Evolutionary conservation across 2,113 vertebrate genomes (phyloP).

Genomic region (Amphiprion percula): DNA sequence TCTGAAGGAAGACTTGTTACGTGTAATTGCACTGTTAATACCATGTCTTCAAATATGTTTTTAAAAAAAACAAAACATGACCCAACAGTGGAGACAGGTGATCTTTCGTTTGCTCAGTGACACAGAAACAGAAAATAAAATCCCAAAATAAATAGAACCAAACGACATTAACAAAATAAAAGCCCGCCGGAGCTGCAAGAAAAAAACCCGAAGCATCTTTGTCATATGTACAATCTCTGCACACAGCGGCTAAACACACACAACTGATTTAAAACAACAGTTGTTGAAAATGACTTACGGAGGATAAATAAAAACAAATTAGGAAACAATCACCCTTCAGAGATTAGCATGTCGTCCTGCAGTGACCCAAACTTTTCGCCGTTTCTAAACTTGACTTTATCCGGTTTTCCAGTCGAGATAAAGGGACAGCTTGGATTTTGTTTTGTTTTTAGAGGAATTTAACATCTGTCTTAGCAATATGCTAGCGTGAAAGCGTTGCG

Average conservation of each 20-base stretch:
- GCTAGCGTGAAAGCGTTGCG: too few relatives aligned
- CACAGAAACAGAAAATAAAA: neutral
- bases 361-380: neutral
- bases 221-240: neutral
- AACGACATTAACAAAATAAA: neutral
- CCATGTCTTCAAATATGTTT: neutral
- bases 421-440: neutral
- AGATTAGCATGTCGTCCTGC: constrained; percentile 4
- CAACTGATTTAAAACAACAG: neutral
- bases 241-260: constrained; percentile 5
- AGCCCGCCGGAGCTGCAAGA: neutral
- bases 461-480: neutral
- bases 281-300: neutral
- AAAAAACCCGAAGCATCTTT: neutral
- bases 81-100: constrained; percentile 17
- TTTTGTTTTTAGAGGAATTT: neutral
- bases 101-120: constrained; percentile 7
- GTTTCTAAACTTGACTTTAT: neutral
- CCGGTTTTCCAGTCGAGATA: neutral
- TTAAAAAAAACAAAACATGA: neutral
- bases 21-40: constrained; percentile 12
- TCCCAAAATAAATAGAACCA: constrained; percentile 46
- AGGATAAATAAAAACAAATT: constrained; percentile 9
- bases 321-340: neutral
- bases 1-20: constrained; percentile 68